phyloP scores from a whole-genome alignment of 2,888 invertebrate genomes.

The Drepana falcataria region DNA sequence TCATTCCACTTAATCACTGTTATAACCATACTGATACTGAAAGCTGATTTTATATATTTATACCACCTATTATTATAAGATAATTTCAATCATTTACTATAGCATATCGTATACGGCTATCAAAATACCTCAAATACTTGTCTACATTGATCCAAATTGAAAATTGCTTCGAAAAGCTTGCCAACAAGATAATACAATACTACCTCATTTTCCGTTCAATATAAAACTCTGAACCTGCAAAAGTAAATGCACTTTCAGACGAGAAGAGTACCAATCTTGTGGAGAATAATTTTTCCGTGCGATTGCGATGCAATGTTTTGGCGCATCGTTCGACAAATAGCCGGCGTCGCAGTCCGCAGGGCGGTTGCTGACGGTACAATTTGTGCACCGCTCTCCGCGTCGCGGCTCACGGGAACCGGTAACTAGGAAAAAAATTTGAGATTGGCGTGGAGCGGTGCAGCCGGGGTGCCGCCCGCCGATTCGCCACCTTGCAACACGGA shows the following conservation, averaged over 20 bases:
- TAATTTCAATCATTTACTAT: no score
- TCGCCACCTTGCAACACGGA: slow-evolving; percentile 70
- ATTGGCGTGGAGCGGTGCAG: slow-evolving; percentile 62
- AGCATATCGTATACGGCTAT: neutral
- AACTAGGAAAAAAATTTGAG: slow-evolving; percentile 67
- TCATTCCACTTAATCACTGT: neutral
- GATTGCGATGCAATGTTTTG: slow-evolving; percentile 74
- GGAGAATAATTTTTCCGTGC: slow-evolving; percentile 70
- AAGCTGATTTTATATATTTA: neutral
- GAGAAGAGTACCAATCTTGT: slow-evolving; percentile 65
- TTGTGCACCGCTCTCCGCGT: slow-evolving; percentile 41
- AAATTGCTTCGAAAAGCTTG: slow-evolving; percentile 60
- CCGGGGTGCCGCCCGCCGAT: slow-evolving; percentile 66
- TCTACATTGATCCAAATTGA: slow-evolving; percentile 56
- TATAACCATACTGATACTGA: neutral
- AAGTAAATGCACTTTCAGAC: slow-evolving; percentile 68
- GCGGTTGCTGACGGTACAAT: slow-evolving; percentile 68
- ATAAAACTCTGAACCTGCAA: slow-evolving; percentile 60
- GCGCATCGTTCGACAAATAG: slow-evolving; percentile 75
- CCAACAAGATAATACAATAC: slow-evolving; percentile 72
- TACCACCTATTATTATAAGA: neutral
- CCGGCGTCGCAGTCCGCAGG: slow-evolving; percentile 65
- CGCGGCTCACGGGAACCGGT: slow-evolving; percentile 34
- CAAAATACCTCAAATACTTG: slow-evolving; percentile 6
- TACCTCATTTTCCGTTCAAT: slow-evolving; percentile 58